Conservation (phyloP, 2,797 vertebrate species). For the Phaenicophaeus curvirostris region DNA sequence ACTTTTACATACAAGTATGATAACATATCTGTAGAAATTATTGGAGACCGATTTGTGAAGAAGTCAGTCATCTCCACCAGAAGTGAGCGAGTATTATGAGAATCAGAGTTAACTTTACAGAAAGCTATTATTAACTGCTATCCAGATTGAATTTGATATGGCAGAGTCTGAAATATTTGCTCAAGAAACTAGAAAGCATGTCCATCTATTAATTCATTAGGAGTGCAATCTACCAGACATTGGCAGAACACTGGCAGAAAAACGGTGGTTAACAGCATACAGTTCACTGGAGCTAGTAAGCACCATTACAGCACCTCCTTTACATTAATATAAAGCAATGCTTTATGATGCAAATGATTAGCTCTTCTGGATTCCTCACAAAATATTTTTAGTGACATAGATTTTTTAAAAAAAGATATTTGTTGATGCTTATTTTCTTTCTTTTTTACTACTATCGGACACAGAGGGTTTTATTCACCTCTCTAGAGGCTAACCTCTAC, state of each 20-base stretch:
- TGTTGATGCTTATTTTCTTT: background rate
- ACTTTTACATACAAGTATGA: background rate
- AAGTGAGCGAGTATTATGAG: slow-evolving; percentile 55
- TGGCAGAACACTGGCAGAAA: slow-evolving; percentile 4
- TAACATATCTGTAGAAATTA: slow-evolving; percentile 43
- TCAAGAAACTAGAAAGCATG: slow-evolving; percentile 51
- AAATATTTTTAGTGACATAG: background rate
- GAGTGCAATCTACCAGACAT: slow-evolving; percentile 47
- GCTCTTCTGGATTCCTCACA: background rate
- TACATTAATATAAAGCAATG: background rate
- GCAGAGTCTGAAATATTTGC: slow-evolving; percentile 73
- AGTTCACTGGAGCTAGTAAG: slow-evolving; percentile 14
- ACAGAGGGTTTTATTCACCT: background rate
- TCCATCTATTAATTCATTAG: slow-evolving; percentile 66
- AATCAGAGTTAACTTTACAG: slow-evolving; percentile 61
- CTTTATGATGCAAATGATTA: background rate
- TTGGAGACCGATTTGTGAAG: slow-evolving; percentile 43
- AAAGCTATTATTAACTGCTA: slow-evolving; percentile 68
- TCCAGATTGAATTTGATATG: slow-evolving; percentile 74
- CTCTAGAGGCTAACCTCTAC: background rate
- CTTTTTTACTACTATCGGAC: background rate
- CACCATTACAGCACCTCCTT: background rate
- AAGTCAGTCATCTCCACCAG: slow-evolving; percentile 52
- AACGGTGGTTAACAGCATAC: background rate
- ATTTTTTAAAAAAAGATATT: background rate